Evolutionary conservation across 2,113 vertebrate species (phyloP).

Genomic region (Dryoscopus gambensis): DNA sequence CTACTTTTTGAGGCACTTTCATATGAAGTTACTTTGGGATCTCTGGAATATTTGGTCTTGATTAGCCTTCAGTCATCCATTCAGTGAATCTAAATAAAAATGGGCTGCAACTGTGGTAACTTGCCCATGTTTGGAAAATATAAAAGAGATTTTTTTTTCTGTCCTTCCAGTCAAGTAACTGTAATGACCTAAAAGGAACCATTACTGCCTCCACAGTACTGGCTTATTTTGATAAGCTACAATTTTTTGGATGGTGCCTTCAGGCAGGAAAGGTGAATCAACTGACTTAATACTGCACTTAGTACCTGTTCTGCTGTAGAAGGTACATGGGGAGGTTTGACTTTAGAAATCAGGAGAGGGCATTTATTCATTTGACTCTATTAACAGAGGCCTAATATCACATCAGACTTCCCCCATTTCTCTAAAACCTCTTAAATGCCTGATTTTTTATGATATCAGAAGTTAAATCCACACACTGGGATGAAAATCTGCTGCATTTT

Average conservation of each 20-base stretch:
- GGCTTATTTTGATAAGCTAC: neutral
- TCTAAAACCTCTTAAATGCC: neutral
- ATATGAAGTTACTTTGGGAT: neutral
- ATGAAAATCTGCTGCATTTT: neutral
- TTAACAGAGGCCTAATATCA: neutral
- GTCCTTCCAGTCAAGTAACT: neutral
- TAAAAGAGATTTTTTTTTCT: neutral
- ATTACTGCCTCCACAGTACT: neutral
- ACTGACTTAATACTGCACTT: neutral
- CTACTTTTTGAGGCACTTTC: neutral
- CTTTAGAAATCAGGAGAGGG: neutral
- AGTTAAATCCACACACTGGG: neutral
- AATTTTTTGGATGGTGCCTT: neutral
- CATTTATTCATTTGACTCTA: neutral
- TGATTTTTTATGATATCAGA: neutral
- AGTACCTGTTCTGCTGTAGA: neutral
- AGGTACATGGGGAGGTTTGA: neutral
- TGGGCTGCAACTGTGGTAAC: neutral
- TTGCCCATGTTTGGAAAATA: neutral
- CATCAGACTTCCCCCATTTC: neutral
- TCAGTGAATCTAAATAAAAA: neutral
- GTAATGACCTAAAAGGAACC: neutral
- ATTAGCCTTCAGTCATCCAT: neutral
- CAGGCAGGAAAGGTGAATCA: neutral
- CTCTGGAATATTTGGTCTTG: neutral